Conservation (phyloP, 1,140 invertebrate species). For the Trachelipus rathkii region DNA sequence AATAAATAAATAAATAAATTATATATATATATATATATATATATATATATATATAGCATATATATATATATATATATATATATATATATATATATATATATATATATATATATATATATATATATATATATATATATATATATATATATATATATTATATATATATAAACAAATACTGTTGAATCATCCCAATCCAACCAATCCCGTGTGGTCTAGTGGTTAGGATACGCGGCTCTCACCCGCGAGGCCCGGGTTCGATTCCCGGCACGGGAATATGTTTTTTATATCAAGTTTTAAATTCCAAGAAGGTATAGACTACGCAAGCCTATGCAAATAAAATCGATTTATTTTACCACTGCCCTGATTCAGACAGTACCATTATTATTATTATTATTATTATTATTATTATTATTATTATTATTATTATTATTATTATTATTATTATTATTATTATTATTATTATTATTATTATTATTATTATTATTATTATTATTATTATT, state of each 20-base stretch:
- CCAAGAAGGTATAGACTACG: too few species aligned
- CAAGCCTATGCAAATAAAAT: too few species aligned
- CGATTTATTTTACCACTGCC: too few species aligned
- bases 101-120: slow-evolving; percentile 25
- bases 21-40: slow-evolving; percentile 23
- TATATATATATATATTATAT: slow-evolving; percentile 14
- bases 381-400: too few species aligned
- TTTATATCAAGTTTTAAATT: too few species aligned
- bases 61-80: slow-evolving; percentile 27
- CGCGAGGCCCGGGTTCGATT: slow-evolving; percentile 54
- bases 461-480: too few species aligned
- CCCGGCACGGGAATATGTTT: slow-evolving; percentile 46
- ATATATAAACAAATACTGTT: neutral
- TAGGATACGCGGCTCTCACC: slow-evolving; percentile 44
- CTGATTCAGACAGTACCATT: too few species aligned
- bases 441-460: too few species aligned
- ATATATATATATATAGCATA: slow-evolving; percentile 31
- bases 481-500: too few species aligned
- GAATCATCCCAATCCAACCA: neutral
- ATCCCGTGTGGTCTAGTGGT: slow-evolving; percentile 4
- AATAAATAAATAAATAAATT: neutral
- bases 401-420: too few species aligned
- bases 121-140: slow-evolving; percentile 30
- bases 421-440: too few species aligned
- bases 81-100: neutral